Evolutionary conservation across 2,113 vertebrate species (phyloP).

Genomic region (Panthera uncia): DNA sequence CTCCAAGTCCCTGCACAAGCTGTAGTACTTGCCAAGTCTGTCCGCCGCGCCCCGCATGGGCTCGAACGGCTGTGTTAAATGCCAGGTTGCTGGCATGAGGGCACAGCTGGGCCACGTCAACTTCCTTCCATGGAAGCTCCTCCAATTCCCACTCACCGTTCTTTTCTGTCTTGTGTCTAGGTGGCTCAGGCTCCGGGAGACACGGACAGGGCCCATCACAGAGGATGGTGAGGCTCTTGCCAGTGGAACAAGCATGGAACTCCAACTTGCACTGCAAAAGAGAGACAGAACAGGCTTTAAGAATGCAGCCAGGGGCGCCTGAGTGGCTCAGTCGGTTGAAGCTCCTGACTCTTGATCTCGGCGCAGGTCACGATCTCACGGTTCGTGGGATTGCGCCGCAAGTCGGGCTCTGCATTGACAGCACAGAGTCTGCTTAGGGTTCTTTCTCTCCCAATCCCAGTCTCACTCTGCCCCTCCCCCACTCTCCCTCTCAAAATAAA

Average conservation of each 20-base stretch:
- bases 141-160: slow-evolving; percentile 85
- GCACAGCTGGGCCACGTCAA: accelerated
- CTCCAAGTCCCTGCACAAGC: background rate
- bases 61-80: accelerated
- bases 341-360: too few relatives aligned
- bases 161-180: slow-evolving; percentile 87
- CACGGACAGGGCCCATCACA: slow-evolving; percentile 96
- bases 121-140: background rate
- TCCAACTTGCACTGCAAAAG: slow-evolving; percentile 95
- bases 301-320: background rate
- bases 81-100: background rate
- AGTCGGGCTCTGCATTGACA: too few relatives aligned
- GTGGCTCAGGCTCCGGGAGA: slow-evolving; percentile 88
- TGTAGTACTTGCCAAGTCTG: background rate
- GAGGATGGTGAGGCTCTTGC: slow-evolving; percentile 88
- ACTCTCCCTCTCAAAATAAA: too few relatives aligned
- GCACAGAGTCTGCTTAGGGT: too few relatives aligned
- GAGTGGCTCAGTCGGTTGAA: too few relatives aligned
- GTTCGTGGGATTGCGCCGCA: too few relatives aligned
- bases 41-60: accelerated
- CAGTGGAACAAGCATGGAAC: slow-evolving; percentile 93
- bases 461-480: too few relatives aligned
- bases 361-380: too few relatives aligned
- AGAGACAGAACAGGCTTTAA: slow-evolving; percentile 28
- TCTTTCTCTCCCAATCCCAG: too few relatives aligned